These are phyloP conservation scores for Drosophila sulfurigaster DNA, from an alignment of 1,140 invertebrate species.

Conservation along the genomic window DNA sequence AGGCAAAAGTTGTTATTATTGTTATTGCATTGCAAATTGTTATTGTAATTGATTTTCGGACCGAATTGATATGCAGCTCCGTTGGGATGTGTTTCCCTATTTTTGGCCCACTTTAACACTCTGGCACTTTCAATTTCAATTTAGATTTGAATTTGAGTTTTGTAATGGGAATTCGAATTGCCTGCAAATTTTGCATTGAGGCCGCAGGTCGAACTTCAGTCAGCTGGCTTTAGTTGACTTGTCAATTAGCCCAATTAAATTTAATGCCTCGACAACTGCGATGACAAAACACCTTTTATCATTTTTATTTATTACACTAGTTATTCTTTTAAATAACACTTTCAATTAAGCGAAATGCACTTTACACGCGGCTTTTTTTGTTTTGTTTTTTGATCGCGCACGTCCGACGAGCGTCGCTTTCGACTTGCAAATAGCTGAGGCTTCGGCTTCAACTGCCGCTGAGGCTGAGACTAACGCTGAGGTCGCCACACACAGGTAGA, in stretches of 20 bases:
- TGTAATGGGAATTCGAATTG: constrained; percentile 16
- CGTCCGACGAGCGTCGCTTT: constrained; percentile 63
- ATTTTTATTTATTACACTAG: background rate
- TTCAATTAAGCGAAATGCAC: constrained; percentile 62
- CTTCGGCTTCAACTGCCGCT: constrained; percentile 19
- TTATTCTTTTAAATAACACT: constrained; percentile 36
- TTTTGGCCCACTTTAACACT: constrained; percentile 59
- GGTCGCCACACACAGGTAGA: constrained; percentile 61
- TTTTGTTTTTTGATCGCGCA: constrained; percentile 19
- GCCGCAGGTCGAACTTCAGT: constrained; percentile 10
- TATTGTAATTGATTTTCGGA: constrained; percentile 58
- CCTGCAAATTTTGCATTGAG: constrained; percentile 31
- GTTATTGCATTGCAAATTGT: constrained; percentile 42
- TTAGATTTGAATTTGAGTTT: constrained; percentile 26
- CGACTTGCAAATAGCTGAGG: constrained; percentile 73
- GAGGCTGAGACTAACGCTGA: constrained; percentile 33
- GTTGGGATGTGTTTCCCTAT: constrained; percentile 24
- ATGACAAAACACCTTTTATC: constrained; percentile 1
- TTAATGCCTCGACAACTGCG: constrained; percentile 1
- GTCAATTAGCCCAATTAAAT: constrained; percentile 52
- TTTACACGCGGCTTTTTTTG: constrained; percentile 43
- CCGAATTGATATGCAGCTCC: constrained; percentile 7
- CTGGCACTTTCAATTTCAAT: constrained; percentile 55
- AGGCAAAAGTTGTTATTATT: background rate
- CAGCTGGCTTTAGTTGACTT: background rate